These are phyloP conservation scores for Otus scops DNA, from an alignment of 2,797 vertebrate genomes.

Conservation along the genomic window DNA sequence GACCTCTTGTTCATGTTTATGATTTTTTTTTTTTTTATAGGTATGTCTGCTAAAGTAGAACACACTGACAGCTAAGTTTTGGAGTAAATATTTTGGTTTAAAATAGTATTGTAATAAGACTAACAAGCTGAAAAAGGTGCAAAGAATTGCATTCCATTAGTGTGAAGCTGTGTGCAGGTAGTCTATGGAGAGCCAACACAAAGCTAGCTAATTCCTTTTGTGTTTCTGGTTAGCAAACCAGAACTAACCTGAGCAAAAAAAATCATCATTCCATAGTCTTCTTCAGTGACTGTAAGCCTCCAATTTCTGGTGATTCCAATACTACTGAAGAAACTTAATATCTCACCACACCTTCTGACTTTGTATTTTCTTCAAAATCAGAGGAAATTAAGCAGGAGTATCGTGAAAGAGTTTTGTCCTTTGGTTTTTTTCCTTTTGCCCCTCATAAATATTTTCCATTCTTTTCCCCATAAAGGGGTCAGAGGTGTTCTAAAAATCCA, in stretches of 20 bases:
- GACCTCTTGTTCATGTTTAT: not conserved
- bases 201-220: not conserved
- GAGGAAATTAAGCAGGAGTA: not conserved
- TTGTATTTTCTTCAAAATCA: not conserved
- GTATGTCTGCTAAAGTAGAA: not conserved
- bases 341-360: not conserved
- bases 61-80: not conserved
- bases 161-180: not conserved
- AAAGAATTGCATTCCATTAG: not conserved
- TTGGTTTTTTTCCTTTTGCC: not conserved
- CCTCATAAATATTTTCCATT: not conserved
- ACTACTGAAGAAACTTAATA: not conserved
- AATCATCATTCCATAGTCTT: not conserved
- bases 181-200: not conserved
- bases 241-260: not conserved
- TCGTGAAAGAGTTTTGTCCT: not conserved
- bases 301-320: not conserved
- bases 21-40: not conserved
- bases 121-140: not conserved
- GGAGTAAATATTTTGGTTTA: not conserved
- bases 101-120: not conserved
- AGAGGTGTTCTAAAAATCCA: not conserved
- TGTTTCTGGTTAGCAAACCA: not conserved
- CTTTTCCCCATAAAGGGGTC: not conserved
- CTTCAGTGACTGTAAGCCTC: not conserved